These are phyloP conservation scores for Crypturellus tataupa DNA, from an alignment of 2,797 vertebrate genomes.

Conservation along the genomic window DNA sequence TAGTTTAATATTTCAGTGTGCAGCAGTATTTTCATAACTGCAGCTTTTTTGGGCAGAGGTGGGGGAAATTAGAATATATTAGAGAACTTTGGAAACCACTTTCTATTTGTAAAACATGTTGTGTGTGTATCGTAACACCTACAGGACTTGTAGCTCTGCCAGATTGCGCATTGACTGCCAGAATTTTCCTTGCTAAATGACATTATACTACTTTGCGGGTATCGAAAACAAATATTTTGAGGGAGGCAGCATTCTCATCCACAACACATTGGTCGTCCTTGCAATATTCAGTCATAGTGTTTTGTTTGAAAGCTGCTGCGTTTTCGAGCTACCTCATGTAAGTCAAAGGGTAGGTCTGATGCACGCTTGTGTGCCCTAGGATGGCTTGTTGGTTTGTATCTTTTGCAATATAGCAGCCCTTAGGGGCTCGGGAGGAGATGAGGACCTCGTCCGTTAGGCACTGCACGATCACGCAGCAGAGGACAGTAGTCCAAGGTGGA, in stretches of 20 bases:
- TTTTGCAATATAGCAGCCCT: constrained; percentile 55
- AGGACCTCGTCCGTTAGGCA: background rate
- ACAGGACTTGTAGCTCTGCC: constrained; percentile 62
- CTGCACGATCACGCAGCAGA: accelerated
- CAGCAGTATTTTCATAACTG: constrained; percentile 81
- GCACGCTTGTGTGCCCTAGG: background rate
- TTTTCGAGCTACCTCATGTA: background rate
- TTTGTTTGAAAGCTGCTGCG: background rate
- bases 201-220: constrained; percentile 56
- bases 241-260: constrained; percentile 37
- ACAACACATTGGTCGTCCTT: background rate
- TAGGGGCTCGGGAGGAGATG: constrained; percentile 26
- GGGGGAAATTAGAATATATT: constrained; percentile 80
- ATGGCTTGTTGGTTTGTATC: background rate
- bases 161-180: constrained; percentile 31
- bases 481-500: background rate
- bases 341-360: background rate
- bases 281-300: background rate
- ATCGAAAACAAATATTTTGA: constrained; percentile 68
- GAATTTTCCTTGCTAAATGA: constrained; percentile 52
- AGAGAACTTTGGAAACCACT: constrained; percentile 80
- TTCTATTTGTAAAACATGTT: constrained; percentile 82
- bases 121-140: constrained; percentile 76
- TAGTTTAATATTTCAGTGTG: constrained; percentile 80
- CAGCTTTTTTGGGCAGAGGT: constrained; percentile 80